Evolutionary conservation across 2,888 invertebrate species (phyloP).

Genomic region (Spilarctia lutea): DNA sequence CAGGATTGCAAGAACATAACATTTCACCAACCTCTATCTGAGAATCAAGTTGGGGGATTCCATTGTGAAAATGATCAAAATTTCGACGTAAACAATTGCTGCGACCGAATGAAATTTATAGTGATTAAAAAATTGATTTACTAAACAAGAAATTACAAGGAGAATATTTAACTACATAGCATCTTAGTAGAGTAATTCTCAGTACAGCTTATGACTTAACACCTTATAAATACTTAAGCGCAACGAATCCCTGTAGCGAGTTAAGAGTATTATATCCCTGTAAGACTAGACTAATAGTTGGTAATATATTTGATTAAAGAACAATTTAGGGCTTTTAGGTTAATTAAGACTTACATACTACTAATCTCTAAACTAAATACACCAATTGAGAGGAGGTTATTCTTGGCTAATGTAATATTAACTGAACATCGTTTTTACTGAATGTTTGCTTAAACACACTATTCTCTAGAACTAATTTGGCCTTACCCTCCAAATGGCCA

Average conservation of each 20-base stretch:
- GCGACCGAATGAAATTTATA: no score
- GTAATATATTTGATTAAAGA: not conserved
- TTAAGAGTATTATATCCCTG: not conserved
- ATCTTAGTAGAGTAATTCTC: not conserved
- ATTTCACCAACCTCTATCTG: no score
- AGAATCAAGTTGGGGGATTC: no score
- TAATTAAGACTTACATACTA: not conserved
- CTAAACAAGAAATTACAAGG: not conserved
- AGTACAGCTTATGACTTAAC: constrained; percentile 1
- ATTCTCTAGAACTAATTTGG: not conserved
- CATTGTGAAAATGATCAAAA: no score
- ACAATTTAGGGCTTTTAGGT: not conserved
- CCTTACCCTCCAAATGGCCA: no score
- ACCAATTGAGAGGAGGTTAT: not conserved
- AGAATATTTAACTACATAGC: not conserved
- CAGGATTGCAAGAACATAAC: no score
- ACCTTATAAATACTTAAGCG: not conserved
- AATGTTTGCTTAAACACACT: not conserved
- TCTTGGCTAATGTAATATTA: not conserved
- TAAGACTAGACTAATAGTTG: not conserved
- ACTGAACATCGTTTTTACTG: not conserved
- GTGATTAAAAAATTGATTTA: no score
- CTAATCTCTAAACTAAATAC: not conserved
- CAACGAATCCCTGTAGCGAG: not conserved
- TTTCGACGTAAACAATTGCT: not conserved